A percentile compares a stretch with the other conserved stretches of the same genome.
Conservation (phyloP, 2,888 invertebrate species). For the Exephanes ischioxanthus region DNA sequence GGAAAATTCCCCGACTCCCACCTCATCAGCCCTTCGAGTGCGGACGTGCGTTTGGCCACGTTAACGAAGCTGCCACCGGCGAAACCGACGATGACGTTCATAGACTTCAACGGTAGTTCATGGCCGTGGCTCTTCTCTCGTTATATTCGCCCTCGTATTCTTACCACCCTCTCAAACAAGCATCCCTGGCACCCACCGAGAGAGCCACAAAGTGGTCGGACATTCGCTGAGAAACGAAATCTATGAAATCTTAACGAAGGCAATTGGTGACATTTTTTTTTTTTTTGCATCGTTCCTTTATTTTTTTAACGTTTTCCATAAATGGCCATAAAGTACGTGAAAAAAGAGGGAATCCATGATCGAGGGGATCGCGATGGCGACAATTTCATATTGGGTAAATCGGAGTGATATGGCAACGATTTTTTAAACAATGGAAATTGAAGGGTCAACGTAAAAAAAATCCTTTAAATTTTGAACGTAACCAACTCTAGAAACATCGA, state of each 20-base stretch:
- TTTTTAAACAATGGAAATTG: too few relatives aligned
- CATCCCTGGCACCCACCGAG: neutral
- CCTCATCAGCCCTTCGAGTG: conserved; percentile 17
- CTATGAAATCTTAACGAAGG: neutral
- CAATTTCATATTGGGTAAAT: too few relatives aligned
- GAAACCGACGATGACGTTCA: conserved; percentile 4
- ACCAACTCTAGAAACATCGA: too few relatives aligned
- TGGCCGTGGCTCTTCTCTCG: neutral
- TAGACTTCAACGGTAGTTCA: conserved; percentile 1
- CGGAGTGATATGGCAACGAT: too few relatives aligned
- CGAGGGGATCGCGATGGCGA: neutral
- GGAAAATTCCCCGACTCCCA: neutral
- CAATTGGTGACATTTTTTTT: neutral
- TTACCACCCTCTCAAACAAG: neutral
- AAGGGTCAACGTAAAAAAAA: too few relatives aligned
- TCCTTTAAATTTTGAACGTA: too few relatives aligned
- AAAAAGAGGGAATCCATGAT: too few relatives aligned
- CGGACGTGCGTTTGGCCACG: conserved; percentile 26
- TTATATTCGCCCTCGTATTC: conserved; percentile 8
- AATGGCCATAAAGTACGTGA: too few relatives aligned
- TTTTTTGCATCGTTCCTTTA: neutral
- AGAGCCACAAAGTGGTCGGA: neutral
- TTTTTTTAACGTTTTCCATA: neutral
- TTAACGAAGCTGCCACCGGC: neutral
- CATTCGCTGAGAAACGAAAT: neutral